Conservation (phyloP, 2,113 vertebrate genomes). For the Aldabrachelys gigantea region DNA sequence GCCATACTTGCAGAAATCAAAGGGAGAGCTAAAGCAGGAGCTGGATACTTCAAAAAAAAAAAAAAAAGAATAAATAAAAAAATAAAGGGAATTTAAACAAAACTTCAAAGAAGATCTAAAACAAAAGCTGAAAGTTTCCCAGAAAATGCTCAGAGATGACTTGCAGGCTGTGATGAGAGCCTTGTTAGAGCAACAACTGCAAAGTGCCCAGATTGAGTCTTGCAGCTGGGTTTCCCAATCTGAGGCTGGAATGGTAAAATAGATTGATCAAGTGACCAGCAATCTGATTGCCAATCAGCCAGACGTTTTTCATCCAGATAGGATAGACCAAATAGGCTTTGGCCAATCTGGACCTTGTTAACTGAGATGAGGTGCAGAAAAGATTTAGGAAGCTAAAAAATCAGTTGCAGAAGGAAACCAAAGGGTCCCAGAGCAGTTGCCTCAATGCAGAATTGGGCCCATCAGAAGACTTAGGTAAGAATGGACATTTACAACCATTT, state of each 20-base stretch:
- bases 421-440: not conserved
- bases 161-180: not conserved
- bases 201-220: not conserved
- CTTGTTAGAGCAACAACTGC: not conserved
- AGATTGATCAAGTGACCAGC: not conserved
- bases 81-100: not conserved
- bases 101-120: not conserved
- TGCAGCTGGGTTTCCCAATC: no score
- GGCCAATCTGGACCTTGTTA: not conserved
- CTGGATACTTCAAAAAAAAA: not conserved
- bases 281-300: not conserved
- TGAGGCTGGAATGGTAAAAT: not conserved
- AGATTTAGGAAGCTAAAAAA: not conserved
- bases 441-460: not conserved
- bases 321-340: not conserved
- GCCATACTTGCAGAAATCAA: not conserved
- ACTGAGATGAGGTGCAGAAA: not conserved
- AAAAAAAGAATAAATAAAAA: not conserved
- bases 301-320: not conserved
- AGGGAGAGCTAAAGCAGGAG: not conserved
- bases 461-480: not conserved
- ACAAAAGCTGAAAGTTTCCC: not conserved
- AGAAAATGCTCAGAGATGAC: not conserved
- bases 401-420: not conserved
- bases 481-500: not conserved